Conservation (phyloP, 2,888 invertebrate species). For the Onthophagus sagittarius region DNA sequence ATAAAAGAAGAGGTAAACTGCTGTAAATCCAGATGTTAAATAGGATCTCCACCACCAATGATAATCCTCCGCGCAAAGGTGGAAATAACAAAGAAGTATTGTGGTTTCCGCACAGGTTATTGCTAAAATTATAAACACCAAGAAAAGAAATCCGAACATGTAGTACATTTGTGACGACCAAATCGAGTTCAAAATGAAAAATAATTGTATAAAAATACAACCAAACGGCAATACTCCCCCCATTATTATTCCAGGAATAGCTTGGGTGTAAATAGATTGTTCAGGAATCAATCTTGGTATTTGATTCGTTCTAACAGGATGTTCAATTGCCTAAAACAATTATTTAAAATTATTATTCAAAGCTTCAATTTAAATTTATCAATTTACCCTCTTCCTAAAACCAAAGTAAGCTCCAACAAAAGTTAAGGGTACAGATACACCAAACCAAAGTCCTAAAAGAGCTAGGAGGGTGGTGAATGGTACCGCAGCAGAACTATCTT, state of each 20-base stretch:
- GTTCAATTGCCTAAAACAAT: slow-evolving; percentile 85
- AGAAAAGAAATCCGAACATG: slow-evolving; percentile 98
- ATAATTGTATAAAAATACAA: slow-evolving; percentile 97
- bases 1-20: slow-evolving; percentile 93
- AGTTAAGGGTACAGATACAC: slow-evolving; percentile 96
- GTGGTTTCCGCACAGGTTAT: slow-evolving; percentile 99
- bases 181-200: slow-evolving; percentile 97
- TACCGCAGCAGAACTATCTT: slow-evolving; percentile 93
- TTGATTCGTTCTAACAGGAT: slow-evolving; percentile 97
- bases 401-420: slow-evolving; percentile 99
- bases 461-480: slow-evolving; percentile 96
- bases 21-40: slow-evolving; percentile 95
- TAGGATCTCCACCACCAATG: slow-evolving; percentile 99
- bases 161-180: slow-evolving; percentile 98
- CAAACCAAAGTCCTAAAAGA: slow-evolving; percentile 92
- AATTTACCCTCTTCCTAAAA: slow-evolving; percentile 83
- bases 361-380: neutral
- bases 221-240: slow-evolving; percentile 98
- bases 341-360: neutral
- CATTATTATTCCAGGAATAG: slow-evolving; percentile 94
- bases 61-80: slow-evolving; percentile 99
- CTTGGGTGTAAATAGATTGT: slow-evolving; percentile 95
- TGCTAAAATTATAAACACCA: slow-evolving; percentile 94
- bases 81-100: slow-evolving; percentile 96
- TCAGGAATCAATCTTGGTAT: slow-evolving; percentile 98